Evolutionary conservation across 2,113 vertebrate species (phyloP).

Genomic region (Saccopteryx leptura): DNA sequence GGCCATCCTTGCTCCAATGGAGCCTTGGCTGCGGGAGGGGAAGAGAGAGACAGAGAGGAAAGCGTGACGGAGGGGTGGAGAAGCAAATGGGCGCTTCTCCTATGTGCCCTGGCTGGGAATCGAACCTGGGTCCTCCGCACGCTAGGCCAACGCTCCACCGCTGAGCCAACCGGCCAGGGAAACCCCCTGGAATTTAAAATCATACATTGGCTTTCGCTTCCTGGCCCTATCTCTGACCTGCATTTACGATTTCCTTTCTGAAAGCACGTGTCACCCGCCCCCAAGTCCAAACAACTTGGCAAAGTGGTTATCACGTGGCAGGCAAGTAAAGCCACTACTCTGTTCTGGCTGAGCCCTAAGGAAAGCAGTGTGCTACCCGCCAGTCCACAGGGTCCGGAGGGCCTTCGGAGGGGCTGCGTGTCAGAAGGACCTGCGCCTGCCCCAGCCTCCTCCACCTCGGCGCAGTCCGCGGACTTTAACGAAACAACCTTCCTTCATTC

Average conservation of each 20-base stretch:
- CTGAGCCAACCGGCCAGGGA: no score
- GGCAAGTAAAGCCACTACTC: neutral
- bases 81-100: no score
- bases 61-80: no score
- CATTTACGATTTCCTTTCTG: neutral
- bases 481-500: neutral
- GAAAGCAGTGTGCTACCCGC: neutral
- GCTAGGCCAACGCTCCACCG: no score
- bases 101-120: no score
- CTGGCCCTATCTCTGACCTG: neutral
- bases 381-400: neutral
- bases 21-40: no score
- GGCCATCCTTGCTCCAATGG: no score
- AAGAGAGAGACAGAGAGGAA: no score
- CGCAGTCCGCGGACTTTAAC: neutral
- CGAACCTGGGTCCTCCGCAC: no score
- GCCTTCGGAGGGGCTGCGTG: no score
- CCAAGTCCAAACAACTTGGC: neutral
- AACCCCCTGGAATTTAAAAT: conserved; percentile 18
- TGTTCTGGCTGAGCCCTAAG: neutral
- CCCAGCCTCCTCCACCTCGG: neutral
- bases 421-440: neutral
- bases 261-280: neutral
- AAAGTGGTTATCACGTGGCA: neutral
- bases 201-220: neutral